phyloP scores from a whole-genome alignment of 2,888 invertebrate species.

The Villa cingulata region DNA sequence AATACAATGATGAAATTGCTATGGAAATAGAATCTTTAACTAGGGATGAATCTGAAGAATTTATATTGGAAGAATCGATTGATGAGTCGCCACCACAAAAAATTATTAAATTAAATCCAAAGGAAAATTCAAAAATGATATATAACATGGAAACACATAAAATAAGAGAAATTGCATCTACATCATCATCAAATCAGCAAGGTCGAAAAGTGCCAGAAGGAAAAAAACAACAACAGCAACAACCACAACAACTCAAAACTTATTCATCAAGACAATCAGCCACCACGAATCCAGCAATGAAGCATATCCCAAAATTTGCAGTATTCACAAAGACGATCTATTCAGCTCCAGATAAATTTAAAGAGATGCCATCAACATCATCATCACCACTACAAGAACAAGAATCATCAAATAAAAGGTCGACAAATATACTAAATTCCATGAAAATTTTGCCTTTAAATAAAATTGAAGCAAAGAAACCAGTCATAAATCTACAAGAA shows the following conservation, averaged over 20 bases:
- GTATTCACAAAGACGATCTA: conserved; percentile 11
- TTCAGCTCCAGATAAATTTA: conserved; percentile 1
- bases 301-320: conserved; percentile 9
- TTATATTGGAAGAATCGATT: background rate
- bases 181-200: background rate
- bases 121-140: conserved; percentile 37
- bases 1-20: background rate
- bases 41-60: conserved; percentile 3
- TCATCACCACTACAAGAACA: no score
- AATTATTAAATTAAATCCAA: conserved; percentile 20
- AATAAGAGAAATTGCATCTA: no score
- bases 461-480: background rate
- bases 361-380: background rate
- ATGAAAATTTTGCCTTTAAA: background rate
- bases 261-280: background rate
- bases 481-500: background rate
- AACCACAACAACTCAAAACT: background rate
- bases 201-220: background rate
- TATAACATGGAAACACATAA: conserved; percentile 17
- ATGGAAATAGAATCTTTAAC: conserved; percentile 9
- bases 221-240: conserved; percentile 1
- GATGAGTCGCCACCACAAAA: conserved; percentile 1
- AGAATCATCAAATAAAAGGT: background rate
- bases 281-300: conserved; percentile 5
- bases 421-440: background rate